These are phyloP conservation scores for Sebastes umbrosus DNA, from an alignment of 2,797 vertebrate genomes.

Conservation along the genomic window DNA sequence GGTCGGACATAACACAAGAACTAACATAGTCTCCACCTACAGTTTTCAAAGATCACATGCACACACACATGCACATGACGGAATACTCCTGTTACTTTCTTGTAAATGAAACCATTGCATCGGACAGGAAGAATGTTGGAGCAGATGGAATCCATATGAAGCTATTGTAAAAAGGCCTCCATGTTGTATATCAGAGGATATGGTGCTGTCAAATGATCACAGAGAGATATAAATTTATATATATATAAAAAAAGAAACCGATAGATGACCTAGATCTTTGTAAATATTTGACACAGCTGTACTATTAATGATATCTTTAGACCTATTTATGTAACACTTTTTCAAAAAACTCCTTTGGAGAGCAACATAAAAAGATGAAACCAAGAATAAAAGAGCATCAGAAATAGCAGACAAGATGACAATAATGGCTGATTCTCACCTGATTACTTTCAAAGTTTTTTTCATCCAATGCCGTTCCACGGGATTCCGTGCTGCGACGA, in stretches of 20 bases:
- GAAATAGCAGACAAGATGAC: neutral
- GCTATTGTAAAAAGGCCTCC: slow-evolving; percentile 17
- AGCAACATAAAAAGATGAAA: neutral
- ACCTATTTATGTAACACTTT: neutral
- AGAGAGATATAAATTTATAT: neutral
- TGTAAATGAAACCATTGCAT: slow-evolving; percentile 5
- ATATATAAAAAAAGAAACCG: neutral
- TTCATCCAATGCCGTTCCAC: neutral
- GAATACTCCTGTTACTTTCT: neutral
- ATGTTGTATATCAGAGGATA: slow-evolving; percentile 10
- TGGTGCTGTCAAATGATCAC: slow-evolving; percentile 20
- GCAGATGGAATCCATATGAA: slow-evolving; percentile 55
- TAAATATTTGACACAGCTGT: slow-evolving; percentile 3
- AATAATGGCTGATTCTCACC: neutral
- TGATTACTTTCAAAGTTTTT: neutral
- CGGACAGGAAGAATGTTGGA: slow-evolving; percentile 24
- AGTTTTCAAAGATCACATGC: slow-evolving; percentile 13
- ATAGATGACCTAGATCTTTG: neutral
- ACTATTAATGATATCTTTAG: neutral
- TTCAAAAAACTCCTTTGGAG: neutral
- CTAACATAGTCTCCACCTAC: neutral
- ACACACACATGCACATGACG: neutral
- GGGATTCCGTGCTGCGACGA: fast-evolving
- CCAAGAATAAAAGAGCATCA: neutral
- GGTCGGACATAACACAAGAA: neutral